Evolutionary conservation across 2,797 vertebrate genomes (phyloP), one percentile per base, ranked within the genome.

Genomic region (Acridotheres tristis): DNA sequence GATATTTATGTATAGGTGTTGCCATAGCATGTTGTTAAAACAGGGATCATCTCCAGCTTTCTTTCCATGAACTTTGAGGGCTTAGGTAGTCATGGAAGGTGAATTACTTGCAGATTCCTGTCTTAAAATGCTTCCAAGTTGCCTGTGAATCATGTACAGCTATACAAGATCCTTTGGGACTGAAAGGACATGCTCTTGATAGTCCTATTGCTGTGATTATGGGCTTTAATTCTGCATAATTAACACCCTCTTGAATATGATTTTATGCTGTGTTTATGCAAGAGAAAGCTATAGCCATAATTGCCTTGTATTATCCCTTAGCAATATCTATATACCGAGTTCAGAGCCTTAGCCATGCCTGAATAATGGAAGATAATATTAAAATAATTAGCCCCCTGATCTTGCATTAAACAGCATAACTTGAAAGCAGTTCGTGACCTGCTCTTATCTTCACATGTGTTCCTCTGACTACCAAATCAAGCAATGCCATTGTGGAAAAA

Each of bases 351-450:
- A 74, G 72, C 40, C 36, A 65, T 89, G 72, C 26, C 75, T 93
- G 66, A 81, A 69, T 80, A 94, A 94, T 89, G 75, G 86, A 88
- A 89, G 75, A 92, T 93, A 93, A 91, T 81, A 69, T 63, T 69
- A 83, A 83, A 89, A 89, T 95, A 94, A 94, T 95, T 94, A 94
- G 38, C 58, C 84, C 34, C 68, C 81, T 88, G 89, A 90, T 94
- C 90, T 92, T 87, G 54, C 78, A 94, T 94, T 96, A 94, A 93
- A 55, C 13, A 94, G 65, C 16, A 34, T 67, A 85, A 89, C 61
- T 88, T 88, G 54, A 92, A 94, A 96, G 71, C 19, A 76, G 27
- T 68, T 54, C 30, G 42, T 88, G 95, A 96, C 75, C 65, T 68
- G 34, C 8, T 79, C 10, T 55, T 86, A 72, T 72, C 58, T 54